Base-by-base conservation (phyloP, 2,113 vertebrate genomes). In the Muscicapa adusta region DNA sequence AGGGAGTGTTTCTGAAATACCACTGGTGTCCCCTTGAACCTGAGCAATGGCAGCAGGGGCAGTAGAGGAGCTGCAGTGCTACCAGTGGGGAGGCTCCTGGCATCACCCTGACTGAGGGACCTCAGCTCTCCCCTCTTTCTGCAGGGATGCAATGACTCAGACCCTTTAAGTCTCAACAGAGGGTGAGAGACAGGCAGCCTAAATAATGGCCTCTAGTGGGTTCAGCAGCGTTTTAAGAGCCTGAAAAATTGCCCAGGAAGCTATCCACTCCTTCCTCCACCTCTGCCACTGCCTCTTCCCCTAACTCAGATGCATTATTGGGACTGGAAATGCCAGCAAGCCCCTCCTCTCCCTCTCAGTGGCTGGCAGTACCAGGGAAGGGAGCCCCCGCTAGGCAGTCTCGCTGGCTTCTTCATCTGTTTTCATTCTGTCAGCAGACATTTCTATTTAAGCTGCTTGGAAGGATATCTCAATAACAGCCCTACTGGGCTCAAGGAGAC, bases 361-460 rank as follows among this genome's bases (percentile, higher is more conserved):
- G 88, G 13, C 29, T 88, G 57, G 25, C 85, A 62, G 77, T 76
- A 94, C 68, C 10, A 14, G 92, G 85, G 70, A 97, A 82, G 60
- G 48, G 18, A 96, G 66, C 7, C 84, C 70, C 73, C 24, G 1
- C 66, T 40, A 95, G 85, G 85, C 91, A 95, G 60, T 85, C 85
- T 95, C 10, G 0, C 13, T 7, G 4, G 47, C 76, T 96, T 93
- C 88, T 92, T 92, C 92, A 95, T 97, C 97, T 97, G 91, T 97
- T 98, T 97, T 98, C 93, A 95, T 96, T 97, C 97, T 97, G 84
- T 95, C 88, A 96, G 56, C 76, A 98, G 93, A 92, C 84, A 1
- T 84, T 95, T 94, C 94, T 92, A 84, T 97, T 98, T 98, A 97
- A 97, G 79, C 57, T 79, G 40, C 58, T 97, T 95, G 76, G 85